phyloP scores from a whole-genome alignment of 2,113 vertebrate species.

The Oceanites oceanicus region DNA sequence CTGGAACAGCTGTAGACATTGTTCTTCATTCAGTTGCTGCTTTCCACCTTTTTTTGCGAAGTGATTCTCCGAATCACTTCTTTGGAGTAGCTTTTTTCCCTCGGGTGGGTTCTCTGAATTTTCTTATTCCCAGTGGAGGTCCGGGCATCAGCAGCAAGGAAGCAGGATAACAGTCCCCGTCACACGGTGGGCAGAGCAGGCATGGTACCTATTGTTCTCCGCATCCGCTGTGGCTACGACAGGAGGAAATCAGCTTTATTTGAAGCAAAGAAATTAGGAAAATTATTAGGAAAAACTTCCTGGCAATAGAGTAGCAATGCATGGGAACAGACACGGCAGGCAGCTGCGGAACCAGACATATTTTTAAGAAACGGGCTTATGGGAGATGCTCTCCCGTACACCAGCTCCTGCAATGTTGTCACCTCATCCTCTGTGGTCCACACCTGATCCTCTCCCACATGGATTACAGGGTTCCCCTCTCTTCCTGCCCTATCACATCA shows the following conservation, averaged over 20 bases:
- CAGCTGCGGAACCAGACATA: rapidly evolving
- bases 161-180: neutral
- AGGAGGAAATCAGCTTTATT: constrained; percentile 34
- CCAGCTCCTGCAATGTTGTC: neutral
- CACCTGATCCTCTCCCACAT: neutral
- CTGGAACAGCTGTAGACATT: neutral
- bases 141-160: neutral
- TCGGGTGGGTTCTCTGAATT: neutral
- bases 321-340: neutral
- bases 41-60: neutral
- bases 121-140: neutral
- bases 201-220: constrained; percentile 20
- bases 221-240: neutral
- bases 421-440: neutral
- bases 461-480: neutral
- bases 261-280: constrained; percentile 3
- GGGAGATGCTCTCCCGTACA: neutral
- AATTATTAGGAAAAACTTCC: constrained; percentile 40
- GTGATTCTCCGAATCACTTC: neutral
- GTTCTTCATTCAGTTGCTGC: neutral
- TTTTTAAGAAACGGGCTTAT: neutral
- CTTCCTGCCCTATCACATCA: neutral
- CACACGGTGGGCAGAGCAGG: neutral
- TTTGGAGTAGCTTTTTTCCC: neutral
- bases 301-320: neutral